These are phyloP conservation scores for Cyclopterus lumpus DNA, from an alignment of 2,797 vertebrate genomes.

Conservation along the genomic window DNA sequence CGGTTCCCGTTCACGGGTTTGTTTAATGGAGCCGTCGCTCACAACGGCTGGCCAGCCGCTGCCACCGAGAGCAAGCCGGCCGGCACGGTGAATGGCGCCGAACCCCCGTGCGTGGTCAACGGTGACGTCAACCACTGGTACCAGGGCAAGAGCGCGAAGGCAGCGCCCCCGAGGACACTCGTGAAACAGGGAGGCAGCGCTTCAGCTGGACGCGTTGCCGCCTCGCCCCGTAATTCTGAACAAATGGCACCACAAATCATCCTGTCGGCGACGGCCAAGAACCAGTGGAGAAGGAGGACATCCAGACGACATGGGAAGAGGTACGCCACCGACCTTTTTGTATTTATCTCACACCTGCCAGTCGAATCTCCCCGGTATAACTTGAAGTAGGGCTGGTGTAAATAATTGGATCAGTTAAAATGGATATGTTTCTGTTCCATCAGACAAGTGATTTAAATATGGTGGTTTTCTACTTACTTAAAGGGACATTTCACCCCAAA, in stretches of 20 bases:
- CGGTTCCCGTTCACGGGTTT: conserved; percentile 12
- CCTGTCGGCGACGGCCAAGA: conserved; percentile 16
- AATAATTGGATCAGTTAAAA: neutral
- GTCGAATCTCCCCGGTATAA: neutral
- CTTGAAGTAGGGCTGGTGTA: neutral
- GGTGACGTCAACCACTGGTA: conserved; percentile 27
- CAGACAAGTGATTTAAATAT: neutral
- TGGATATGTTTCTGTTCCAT: neutral
- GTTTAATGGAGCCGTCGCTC: conserved; percentile 27
- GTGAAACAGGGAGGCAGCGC: neutral
- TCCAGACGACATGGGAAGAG: conserved; percentile 36
- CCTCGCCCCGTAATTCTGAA: neutral
- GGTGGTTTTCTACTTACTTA: neutral
- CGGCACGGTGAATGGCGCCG: neutral
- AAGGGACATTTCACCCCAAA: neutral
- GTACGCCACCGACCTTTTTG: conserved; percentile 1
- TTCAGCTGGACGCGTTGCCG: conserved; percentile 9
- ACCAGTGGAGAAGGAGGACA: conserved; percentile 12
- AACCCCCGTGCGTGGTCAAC: conserved; percentile 27
- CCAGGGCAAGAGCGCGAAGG: conserved; percentile 16
- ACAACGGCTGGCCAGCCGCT: conserved; percentile 7
- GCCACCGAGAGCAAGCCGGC: neutral
- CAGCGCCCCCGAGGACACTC: neutral
- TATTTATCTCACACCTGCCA: neutral
- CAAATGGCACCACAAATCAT: neutral